Percentiles rank a stretch among this genome's conserved stretches.
phyloP scores from a whole-genome alignment of 2,113 vertebrate genomes.

The Ia io region DNA sequence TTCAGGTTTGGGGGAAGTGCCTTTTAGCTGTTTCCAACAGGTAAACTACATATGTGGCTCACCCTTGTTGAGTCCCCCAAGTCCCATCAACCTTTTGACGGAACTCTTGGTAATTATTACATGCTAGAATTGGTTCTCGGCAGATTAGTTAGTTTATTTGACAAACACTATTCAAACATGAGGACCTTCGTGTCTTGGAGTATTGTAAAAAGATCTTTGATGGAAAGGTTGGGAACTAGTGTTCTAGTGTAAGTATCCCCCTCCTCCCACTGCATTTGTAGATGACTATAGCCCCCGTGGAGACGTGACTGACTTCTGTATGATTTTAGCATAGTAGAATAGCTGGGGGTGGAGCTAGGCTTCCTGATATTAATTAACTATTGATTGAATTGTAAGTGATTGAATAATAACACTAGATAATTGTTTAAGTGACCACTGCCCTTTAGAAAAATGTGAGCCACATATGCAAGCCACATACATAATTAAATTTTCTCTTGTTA shows the following conservation, averaged over 20 bases:
- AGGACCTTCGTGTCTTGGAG: background rate
- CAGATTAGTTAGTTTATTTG: background rate
- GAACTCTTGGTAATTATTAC: too few relatives aligned
- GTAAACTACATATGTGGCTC: too few relatives aligned
- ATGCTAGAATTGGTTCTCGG: too few relatives aligned
- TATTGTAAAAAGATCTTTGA: background rate
- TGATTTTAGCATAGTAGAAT: background rate
- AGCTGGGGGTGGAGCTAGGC: background rate
- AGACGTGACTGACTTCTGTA: background rate
- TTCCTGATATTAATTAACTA: background rate
- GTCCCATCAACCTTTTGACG: too few relatives aligned
- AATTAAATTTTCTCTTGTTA: background rate
- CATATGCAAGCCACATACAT: background rate
- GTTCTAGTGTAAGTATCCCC: background rate
- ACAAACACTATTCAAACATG: background rate
- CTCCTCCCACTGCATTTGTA: background rate
- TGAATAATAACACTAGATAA: background rate
- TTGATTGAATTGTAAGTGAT: background rate
- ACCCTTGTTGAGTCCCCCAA: too few relatives aligned
- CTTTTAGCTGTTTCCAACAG: too few relatives aligned
- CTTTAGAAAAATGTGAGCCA: background rate
- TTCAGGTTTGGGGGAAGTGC: too few relatives aligned
- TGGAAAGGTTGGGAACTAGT: background rate
- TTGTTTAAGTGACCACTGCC: background rate
- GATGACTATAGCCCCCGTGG: background rate